Base-by-base conservation (phyloP, 2,888 invertebrate species). In the Agrotis ipsilon region DNA sequence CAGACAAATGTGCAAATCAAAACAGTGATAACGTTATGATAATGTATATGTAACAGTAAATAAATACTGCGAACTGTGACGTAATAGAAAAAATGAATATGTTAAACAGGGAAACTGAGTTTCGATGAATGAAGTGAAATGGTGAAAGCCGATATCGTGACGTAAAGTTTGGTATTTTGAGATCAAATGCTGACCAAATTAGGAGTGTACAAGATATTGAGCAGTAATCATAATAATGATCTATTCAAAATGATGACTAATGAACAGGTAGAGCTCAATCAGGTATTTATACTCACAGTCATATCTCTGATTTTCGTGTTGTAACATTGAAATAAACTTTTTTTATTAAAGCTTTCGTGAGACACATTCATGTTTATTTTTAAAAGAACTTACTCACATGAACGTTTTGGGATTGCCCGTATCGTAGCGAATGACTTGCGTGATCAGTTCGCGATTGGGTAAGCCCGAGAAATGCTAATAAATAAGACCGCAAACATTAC, bases 1-100 rank as follows among this genome's bases (percentile, higher is more conserved):
- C 48, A 67, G 21, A 57, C 45, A 74, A n/a, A 69, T 45, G 60
- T 70, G 45, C 60, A 72, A 62, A 82, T 69, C 69, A 69, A 72
- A 67, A 67, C 65, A 78, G n/a, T 54, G 73, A 81, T 82, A 83
- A 78, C 63, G 51, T 64, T 73, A 73, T 66, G 68, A 70, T 83
- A 61, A 73, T 68, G 70, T 74, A 54, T 61, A 63, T 63, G 60
- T 61, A 72, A 66, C 68, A 66, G 68, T 71, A 72, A 72, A 78
- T 55, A 72, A 70, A 77, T 72, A 74, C 39, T 60, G 67, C 45
- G 67, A 63, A 70, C 27, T 57, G 67, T 69, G 73, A 69, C 77
- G 71, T 65, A 74, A 63, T 76, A 66, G 77, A 68, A 78, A 81
- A 81, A 78, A 43, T 52, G 19, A 77, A 68, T 80, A 78, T 69